Evolutionary conservation across 2,113 vertebrate genomes (phyloP).

Genomic region (Agelaius phoeniceus): DNA sequence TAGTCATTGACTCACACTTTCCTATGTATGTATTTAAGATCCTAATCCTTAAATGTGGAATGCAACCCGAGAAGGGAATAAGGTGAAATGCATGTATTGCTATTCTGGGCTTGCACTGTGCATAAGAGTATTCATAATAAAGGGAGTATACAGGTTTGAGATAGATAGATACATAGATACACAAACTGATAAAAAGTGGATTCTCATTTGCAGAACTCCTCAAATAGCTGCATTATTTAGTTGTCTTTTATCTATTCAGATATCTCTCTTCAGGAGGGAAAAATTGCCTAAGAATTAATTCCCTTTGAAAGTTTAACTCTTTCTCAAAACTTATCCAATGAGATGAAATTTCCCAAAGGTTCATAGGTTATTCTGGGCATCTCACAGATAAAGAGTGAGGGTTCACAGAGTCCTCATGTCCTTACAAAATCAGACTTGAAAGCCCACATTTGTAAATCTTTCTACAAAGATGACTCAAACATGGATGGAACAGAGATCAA

Average conservation of each 20-base stretch:
- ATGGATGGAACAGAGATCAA: not conserved
- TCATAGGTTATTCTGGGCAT: not conserved
- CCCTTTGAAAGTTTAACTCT: not conserved
- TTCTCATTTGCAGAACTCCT: conserved; percentile 15
- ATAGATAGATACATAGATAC: conserved; percentile 31
- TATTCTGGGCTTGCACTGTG: not conserved
- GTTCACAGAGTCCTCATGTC: not conserved
- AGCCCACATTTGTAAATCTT: not conserved
- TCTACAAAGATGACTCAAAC: not conserved
- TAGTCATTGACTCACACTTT: not conserved
- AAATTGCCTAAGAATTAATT: not conserved
- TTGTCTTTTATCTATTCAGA: not conserved
- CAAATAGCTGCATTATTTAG: not conserved
- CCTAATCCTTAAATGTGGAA: conserved; percentile 11
- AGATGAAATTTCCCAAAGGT: not conserved
- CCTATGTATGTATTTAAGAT: conserved; percentile 1
- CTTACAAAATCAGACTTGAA: not conserved
- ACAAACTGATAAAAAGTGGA: conserved; percentile 19
- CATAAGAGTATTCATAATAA: not conserved
- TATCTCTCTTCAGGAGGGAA: not conserved
- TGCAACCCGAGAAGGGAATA: not conserved
- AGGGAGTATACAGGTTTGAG: not conserved
- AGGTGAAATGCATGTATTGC: not conserved
- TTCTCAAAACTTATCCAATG: not conserved
- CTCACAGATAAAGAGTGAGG: not conserved